phyloP scores from a whole-genome alignment of 2,888 invertebrate species.

The Chrysolina oricalcia region DNA sequence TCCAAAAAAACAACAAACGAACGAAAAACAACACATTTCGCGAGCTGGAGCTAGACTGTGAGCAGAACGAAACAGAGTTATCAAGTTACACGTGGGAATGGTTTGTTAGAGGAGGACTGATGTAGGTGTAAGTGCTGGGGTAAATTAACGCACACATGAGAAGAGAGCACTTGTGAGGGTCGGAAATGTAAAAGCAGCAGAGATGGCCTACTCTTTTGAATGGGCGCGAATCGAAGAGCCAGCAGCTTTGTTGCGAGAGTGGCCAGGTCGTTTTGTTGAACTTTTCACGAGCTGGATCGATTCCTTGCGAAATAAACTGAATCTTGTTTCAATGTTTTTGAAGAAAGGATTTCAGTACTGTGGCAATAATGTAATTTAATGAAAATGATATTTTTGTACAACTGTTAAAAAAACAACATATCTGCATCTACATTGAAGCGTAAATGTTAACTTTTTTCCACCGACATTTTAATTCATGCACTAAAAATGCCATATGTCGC shows the following conservation, averaged over 20 bases:
- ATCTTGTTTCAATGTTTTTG: no score
- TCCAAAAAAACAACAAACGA: neutral
- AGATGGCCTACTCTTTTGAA: slow-evolving; percentile 8
- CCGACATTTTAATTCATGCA: no score
- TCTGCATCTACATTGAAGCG: no score
- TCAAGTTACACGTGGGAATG: slow-evolving; percentile 20
- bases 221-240: neutral
- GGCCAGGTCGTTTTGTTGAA: neutral
- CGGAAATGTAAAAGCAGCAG: neutral
- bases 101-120: slow-evolving; percentile 20
- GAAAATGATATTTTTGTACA: no score
- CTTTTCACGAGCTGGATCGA: neutral
- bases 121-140: slow-evolving; percentile 25
- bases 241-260: neutral
- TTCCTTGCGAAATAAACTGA: no score
- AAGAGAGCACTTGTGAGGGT: slow-evolving; percentile 18
- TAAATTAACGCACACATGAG: slow-evolving; percentile 26
- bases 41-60: neutral
- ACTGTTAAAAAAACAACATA: no score
- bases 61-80: slow-evolving; percentile 4
- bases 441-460: no score
- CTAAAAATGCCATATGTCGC: no score
- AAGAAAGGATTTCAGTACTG: no score
- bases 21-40: neutral
- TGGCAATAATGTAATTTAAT: no score